Evolutionary conservation across 2,888 invertebrate genomes (phyloP), one percentile per base, ranked within the genome.

Genomic region (Psococerastis gibbosa): DNA sequence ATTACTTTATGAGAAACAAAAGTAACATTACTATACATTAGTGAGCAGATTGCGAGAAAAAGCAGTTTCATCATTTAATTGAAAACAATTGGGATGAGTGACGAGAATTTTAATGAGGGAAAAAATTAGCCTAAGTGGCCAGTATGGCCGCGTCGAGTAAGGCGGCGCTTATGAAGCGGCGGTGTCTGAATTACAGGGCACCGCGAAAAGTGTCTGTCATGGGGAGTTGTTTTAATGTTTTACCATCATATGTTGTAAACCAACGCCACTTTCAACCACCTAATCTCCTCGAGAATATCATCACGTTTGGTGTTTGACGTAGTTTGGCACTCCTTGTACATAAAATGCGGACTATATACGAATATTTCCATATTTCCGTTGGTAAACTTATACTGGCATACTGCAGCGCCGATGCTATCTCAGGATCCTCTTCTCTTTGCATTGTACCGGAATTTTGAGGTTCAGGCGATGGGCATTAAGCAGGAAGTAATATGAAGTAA

Each of bases 151-250:
- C 38, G 22, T 20, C 13, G 17, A 18, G 20, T 18, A 38, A 38
- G 38, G 38, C 15, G 38, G 38, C 22, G 22, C 20, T 22, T 17
- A 17, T 20, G 38, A 38, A 18, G 6, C 38, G 38, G 17, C 38
- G 38, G 38, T 20, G 17, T 20, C 22, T 13, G 13, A 38, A 38
- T 38, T 38, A 38, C n/a, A 18, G 20, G 38, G 18, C 20, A 20
- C 38, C 13, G 38, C 22, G 20, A 38, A 20, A 38, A 38, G n/a
- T 38, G 38, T 38, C 38, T 38, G 38, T 38, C 38, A 38, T 38
- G 38, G n/a, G n/a, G 38, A 38, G 38, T 38, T 38, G 38, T 38
- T 38, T 38, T 38, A 38, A 38, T 38, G 38, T 38, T 38, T 38
- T 38, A 38, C 38, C 38, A 38, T 38, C 38, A 38, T 20, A 17